Base-by-base conservation (phyloP, 2,113 vertebrate species). In the Misgurnus mizolepis region DNA sequence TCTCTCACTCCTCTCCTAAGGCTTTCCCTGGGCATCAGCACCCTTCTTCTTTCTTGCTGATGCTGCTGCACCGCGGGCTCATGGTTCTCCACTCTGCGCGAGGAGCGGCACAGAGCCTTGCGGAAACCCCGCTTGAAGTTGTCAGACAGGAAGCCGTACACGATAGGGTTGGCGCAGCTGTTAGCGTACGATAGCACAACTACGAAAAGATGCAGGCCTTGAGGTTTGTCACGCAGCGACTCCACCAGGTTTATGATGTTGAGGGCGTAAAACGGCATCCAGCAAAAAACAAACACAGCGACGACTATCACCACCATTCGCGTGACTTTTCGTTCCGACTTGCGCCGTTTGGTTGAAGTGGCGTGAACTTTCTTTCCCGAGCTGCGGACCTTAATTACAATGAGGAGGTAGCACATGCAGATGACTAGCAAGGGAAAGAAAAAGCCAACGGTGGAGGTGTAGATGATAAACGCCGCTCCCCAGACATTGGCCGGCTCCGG, bases 161-260 rank as follows among this genome's bases (percentile, higher is more conserved):
- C 94, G 8, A 99, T 91, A n/a, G 97, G 97, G 85, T 98, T 99
- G 86, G 97, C 97, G 1, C 97, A 99, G 90, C 97, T 99, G 90
- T 99, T 99, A 60, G 97, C 95, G 0, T 99, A 99, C 72, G 95
- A 94, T 1, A 99, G 90, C 64, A 98, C 91, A 17, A 99, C 96
- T 5, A 96, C 93, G 0, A 96, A 98, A 84, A 94, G 96, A 89
- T 97, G 98, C 12, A 97, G 85, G 0, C 96, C 93, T 0, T 92
- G 90, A 0, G 96, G 95, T 68, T 96, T 95, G 4, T 92, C 85
- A 0, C 96, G 97, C 84, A 97, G 91, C 0, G 89, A 90, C 47
- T 96, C 90, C 72, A 96, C 91, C 86, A 96, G 87, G 89, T 98
- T 99, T 87, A 97, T 87, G 40, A 98, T 96, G 90, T 99, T 99